Percentiles rank a stretch among this genome's conserved stretches.
These are phyloP conservation scores for Himantopus leucocephalus DNA, from an alignment of 2,113 vertebrate genomes.

Conservation along the genomic window DNA sequence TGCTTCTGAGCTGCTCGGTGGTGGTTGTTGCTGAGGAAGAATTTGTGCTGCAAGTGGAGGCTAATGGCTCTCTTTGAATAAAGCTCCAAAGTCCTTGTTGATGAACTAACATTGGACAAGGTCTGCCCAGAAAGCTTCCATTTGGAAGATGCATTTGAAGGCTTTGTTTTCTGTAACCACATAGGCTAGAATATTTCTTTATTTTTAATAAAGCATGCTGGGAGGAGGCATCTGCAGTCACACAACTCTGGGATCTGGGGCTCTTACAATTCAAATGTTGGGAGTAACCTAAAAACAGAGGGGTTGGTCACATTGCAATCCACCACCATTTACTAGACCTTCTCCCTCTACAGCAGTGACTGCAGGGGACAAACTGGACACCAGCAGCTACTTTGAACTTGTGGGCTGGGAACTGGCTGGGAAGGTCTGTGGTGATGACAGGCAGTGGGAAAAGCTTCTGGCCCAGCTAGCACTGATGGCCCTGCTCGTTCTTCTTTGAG, in stretches of 20 bases:
- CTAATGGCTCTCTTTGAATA: neutral
- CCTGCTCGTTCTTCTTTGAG: neutral
- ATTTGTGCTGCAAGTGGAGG: neutral
- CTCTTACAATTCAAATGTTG: neutral
- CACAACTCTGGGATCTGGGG: neutral
- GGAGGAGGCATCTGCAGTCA: neutral
- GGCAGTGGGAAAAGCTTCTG: neutral
- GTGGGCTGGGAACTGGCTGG: neutral
- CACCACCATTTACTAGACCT: neutral
- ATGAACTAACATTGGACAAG: neutral
- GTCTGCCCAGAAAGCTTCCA: neutral
- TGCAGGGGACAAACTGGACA: neutral
- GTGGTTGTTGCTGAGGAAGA: neutral
- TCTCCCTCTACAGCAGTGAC: neutral
- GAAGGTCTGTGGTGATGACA: neutral
- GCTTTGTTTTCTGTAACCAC: constrained; percentile 38
- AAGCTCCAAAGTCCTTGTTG: neutral
- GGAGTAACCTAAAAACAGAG: neutral
- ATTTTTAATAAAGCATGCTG: neutral
- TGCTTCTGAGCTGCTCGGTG: neutral
- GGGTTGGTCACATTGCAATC: neutral
- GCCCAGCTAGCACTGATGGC: neutral
- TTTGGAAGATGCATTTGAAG: constrained; percentile 17
- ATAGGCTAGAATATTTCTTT: neutral
- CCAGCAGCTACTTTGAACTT: neutral